phyloP scores from a whole-genome alignment of 2,113 vertebrate species.

The Nothobranchius furzeri region DNA sequence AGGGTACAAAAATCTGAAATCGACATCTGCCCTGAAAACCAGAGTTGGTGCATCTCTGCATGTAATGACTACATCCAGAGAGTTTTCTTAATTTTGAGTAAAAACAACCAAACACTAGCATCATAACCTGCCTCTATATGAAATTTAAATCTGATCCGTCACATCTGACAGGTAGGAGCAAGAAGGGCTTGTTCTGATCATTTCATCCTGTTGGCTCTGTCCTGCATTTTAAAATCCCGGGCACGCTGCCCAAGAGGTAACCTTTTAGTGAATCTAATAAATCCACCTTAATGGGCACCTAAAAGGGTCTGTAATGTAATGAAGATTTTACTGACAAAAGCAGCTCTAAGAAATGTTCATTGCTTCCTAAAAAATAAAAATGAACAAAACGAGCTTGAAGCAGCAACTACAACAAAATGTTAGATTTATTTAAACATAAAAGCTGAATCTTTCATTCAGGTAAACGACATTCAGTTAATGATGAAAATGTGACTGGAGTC shows the following conservation, averaged over 20 bases:
- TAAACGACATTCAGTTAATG: neutral
- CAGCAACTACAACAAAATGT: neutral
- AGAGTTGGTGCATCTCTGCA: no score
- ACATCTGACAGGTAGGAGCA: no score
- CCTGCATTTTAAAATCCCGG: conserved; percentile 1
- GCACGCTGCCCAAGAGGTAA: conserved; percentile 19
- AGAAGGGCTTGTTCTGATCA: neutral
- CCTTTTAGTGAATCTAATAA: conserved; percentile 19
- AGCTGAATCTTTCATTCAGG: no score
- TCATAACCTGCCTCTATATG: no score
- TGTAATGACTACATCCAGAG: no score
- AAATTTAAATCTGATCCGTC: no score
- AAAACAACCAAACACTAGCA: no score
- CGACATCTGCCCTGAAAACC: no score
- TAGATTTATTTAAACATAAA: neutral
- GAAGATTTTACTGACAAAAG: conserved; percentile 16
- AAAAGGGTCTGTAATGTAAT: conserved; percentile 12
- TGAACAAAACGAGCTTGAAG: neutral
- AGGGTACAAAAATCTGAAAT: no score
- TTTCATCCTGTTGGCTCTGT: neutral
- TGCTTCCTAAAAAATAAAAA: neutral
- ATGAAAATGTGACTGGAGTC: no score
- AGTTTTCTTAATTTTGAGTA: no score
- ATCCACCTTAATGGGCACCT: conserved; percentile 11
- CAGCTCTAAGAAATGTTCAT: neutral